Evolutionary conservation across 2,888 invertebrate genomes (phyloP).

Genomic region (Coenonympha arcania): DNA sequence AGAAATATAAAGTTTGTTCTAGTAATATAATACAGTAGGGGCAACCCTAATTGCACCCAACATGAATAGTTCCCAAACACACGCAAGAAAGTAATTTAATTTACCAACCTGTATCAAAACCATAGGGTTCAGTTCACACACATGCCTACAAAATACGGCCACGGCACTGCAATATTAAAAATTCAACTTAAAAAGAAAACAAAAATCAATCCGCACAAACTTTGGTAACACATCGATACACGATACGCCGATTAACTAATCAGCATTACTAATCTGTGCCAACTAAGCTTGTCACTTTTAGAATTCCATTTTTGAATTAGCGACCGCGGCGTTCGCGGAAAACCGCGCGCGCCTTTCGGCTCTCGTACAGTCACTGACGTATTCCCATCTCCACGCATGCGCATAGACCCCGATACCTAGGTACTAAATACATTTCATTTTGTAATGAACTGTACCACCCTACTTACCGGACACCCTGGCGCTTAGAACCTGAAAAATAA

Average conservation of each 20-base stretch:
- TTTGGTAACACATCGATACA: constrained; percentile 9
- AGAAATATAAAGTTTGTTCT: no score
- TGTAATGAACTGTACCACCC: constrained; percentile 51
- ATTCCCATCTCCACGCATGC: constrained; percentile 49
- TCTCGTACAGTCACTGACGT: constrained; percentile 48
- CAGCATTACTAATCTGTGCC: constrained; percentile 22
- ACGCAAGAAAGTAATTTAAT: constrained; percentile 62
- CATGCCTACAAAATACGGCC: constrained; percentile 24
- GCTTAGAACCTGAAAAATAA: constrained; percentile 24
- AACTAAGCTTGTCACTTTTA: constrained; percentile 38
- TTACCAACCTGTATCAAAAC: constrained; percentile 50
- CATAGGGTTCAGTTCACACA: constrained; percentile 30
- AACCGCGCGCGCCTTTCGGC: constrained; percentile 45
- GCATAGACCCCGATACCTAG: constrained; percentile 35
- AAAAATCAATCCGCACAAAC: constrained; percentile 31
- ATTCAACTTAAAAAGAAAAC: constrained; percentile 37
- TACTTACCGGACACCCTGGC: constrained; percentile 24
- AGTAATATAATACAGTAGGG: no score
- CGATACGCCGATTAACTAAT: background rate
- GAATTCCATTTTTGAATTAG: constrained; percentile 50
- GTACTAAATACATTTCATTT: constrained; percentile 57
- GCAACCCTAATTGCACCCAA: constrained; percentile 13
- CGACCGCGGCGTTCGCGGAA: constrained; percentile 38
- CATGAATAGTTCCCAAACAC: constrained; percentile 30
- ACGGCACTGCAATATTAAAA: constrained; percentile 45